Evolutionary conservation across 2,888 invertebrate species (phyloP).

Genomic region (Seira ritae): DNA sequence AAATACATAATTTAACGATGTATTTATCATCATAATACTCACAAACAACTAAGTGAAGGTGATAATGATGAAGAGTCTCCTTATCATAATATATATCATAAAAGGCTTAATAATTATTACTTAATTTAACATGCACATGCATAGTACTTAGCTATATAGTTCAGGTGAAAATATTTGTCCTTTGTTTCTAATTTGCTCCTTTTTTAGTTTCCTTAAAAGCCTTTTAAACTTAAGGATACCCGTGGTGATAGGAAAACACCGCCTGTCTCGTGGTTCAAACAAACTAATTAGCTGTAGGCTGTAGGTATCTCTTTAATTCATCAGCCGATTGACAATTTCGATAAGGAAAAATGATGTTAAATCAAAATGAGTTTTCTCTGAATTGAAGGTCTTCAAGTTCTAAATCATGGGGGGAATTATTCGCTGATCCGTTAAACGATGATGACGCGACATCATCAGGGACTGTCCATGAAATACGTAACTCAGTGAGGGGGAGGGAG

Average conservation of each 20-base stretch:
- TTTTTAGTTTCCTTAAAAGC: not conserved
- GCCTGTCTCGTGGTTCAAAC: too few relatives aligned
- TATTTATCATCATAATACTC: too few relatives aligned
- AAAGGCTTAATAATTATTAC: too few relatives aligned
- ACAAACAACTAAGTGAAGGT: too few relatives aligned
- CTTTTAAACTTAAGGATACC: too few relatives aligned
- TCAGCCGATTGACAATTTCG: slow-evolving; percentile 16
- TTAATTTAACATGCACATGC: too few relatives aligned
- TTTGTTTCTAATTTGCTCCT: not conserved
- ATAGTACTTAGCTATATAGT: not conserved
- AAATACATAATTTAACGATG: not conserved
- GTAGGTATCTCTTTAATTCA: not conserved
- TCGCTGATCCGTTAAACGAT: not conserved
- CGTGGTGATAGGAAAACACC: not conserved
- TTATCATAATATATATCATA: too few relatives aligned
- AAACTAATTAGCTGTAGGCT: too few relatives aligned
- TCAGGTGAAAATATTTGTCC: not conserved
- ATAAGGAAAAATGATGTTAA: not conserved
- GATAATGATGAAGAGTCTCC: too few relatives aligned
- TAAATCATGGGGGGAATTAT: not conserved
- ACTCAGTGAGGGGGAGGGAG: too few relatives aligned
- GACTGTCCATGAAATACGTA: too few relatives aligned
- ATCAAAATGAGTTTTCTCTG: not conserved
- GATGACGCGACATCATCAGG: too few relatives aligned
- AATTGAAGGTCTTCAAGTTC: not conserved